Percentiles rank a stretch among this genome's conserved stretches.
Conservation (phyloP, 2,113 vertebrate species). For the Lepus americanus region DNA sequence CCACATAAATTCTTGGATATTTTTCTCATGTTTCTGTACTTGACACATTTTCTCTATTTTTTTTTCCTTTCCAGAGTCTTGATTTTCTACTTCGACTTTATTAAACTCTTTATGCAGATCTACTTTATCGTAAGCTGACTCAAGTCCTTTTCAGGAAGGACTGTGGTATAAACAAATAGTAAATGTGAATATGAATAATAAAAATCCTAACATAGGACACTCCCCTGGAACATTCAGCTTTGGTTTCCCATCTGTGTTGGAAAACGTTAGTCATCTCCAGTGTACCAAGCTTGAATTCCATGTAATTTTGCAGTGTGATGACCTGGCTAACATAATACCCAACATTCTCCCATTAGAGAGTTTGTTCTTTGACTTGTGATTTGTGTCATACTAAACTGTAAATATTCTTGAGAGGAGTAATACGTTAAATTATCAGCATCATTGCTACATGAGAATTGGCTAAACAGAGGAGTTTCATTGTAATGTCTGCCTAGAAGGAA, state of each 20-base stretch:
- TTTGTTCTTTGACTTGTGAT: background rate
- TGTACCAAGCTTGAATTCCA: background rate
- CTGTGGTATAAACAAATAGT: slow-evolving; percentile 11
- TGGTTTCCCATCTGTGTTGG: slow-evolving; percentile 24
- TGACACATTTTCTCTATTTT: background rate
- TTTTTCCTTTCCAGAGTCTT: slow-evolving; percentile 7
- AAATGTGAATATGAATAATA: slow-evolving; percentile 28
- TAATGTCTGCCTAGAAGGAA: background rate
- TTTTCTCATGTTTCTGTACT: slow-evolving; percentile 1
- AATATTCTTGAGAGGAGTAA: background rate
- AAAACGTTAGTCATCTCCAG: slow-evolving; percentile 30
- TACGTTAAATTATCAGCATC: slow-evolving; percentile 19
- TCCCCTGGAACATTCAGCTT: background rate
- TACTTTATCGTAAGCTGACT: slow-evolving; percentile 16
- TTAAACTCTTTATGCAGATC: background rate
- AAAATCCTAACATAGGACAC: background rate
- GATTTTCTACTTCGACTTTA: slow-evolving; percentile 42
- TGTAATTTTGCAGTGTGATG: slow-evolving; percentile 4
- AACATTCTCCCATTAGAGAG: background rate
- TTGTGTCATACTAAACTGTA: background rate
- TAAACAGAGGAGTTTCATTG: background rate
- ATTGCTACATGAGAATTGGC: background rate
- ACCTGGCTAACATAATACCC: background rate
- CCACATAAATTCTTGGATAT: background rate
- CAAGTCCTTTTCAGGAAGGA: slow-evolving; percentile 1